Evolutionary conservation across 2,113 vertebrate species (phyloP).

Genomic region (Pterocles gutturalis): DNA sequence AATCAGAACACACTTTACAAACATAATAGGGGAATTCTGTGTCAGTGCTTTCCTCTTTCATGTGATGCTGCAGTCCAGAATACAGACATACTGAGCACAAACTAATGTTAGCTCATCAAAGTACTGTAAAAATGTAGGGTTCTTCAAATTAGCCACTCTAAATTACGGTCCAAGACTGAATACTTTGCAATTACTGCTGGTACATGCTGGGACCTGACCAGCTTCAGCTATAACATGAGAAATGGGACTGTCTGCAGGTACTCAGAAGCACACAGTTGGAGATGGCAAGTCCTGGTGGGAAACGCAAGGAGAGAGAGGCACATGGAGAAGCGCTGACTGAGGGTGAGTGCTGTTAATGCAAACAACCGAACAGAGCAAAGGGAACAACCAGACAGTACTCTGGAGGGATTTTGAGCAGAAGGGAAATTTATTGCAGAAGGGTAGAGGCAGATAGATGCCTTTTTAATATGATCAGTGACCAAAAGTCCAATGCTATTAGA

Average conservation of each 20-base stretch:
- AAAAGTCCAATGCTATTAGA: not conserved
- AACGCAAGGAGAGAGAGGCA: not conserved
- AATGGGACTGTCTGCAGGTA: not conserved
- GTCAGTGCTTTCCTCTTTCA: not conserved
- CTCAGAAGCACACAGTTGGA: not conserved
- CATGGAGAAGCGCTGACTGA: accelerated
- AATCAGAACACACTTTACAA: not conserved
- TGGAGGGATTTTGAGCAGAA: not conserved
- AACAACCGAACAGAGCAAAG: not conserved
- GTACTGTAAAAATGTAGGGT: not conserved
- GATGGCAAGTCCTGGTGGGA: not conserved
- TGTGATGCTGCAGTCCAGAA: not conserved
- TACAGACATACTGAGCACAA: not conserved
- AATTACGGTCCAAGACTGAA: not conserved
- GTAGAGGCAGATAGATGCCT: not conserved
- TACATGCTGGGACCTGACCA: not conserved
- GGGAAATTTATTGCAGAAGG: not conserved
- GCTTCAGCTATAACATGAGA: not conserved
- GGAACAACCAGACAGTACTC: not conserved
- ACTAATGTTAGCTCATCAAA: not conserved
- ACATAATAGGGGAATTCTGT: not conserved
- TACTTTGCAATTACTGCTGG: not conserved
- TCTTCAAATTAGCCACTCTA: not conserved
- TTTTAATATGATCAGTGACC: not conserved
- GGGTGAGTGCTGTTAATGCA: not conserved